Evolutionary conservation across 2,888 invertebrate species (phyloP).

Genomic region (Caenorhabditis zanzibari): DNA sequence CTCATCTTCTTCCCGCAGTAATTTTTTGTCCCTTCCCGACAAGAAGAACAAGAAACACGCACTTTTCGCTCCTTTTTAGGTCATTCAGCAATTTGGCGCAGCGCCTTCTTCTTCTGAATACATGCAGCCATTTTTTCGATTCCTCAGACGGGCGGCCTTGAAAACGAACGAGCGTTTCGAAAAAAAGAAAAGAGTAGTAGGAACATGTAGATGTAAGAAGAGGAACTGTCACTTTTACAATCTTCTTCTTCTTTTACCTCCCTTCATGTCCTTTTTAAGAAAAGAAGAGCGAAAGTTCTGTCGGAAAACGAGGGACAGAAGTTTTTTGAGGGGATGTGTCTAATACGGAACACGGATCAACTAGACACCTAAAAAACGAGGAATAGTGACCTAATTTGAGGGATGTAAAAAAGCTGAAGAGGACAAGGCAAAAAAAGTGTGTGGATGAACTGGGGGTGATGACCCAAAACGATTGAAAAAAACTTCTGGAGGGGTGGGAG

Average conservation of each 20-base stretch:
- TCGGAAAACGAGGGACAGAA: slow-evolving; percentile 17
- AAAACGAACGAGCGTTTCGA: slow-evolving; percentile 36
- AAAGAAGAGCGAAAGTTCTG: slow-evolving; percentile 7
- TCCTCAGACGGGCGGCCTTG: slow-evolving; percentile 37
- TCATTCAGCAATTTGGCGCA: slow-evolving; percentile 58
- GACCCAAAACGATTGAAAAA: slow-evolving; percentile 46
- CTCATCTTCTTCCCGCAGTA: slow-evolving; percentile 4
- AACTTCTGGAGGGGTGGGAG: slow-evolving; percentile 2
- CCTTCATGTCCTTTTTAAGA: slow-evolving; percentile 27
- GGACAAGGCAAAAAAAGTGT: slow-evolving; percentile 22
- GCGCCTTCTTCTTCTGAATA: neutral
- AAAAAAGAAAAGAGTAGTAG: neutral
- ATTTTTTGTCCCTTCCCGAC: slow-evolving; percentile 25
- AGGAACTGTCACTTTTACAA: slow-evolving; percentile 56
- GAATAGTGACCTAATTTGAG: slow-evolving; percentile 38
- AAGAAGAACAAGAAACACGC: slow-evolving; percentile 33
- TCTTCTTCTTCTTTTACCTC: slow-evolving; percentile 8
- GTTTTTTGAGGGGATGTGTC: slow-evolving; percentile 18
- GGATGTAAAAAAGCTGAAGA: neutral
- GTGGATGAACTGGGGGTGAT: slow-evolving; percentile 47
- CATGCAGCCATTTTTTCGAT: slow-evolving; percentile 39
- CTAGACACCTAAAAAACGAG: slow-evolving; percentile 2
- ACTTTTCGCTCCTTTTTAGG: slow-evolving; percentile 50
- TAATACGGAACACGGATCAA: slow-evolving; percentile 25
- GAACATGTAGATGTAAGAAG: slow-evolving; percentile 19